Evolutionary conservation across 35 echinoderm and acorn worm genomes (phyloP), one percentile per base, ranked within the genome.

Genomic region (Ophioderma brevispina): DNA sequence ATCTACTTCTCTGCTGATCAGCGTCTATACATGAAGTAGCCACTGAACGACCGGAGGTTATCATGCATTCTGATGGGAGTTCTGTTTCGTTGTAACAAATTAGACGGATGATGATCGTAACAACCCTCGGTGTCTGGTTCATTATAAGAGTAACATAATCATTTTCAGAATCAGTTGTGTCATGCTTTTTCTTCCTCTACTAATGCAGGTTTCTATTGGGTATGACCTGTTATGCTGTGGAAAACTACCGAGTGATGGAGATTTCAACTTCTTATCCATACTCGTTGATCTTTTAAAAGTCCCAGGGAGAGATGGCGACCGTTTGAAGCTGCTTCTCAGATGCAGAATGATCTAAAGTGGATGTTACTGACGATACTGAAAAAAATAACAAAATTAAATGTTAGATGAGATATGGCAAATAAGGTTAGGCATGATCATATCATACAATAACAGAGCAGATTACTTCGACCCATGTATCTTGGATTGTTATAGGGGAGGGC

Each of bases 161-260:
- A 42, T 81, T 90, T n/a, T 94, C 92, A 40, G 92, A 94, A 33
- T 94, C 92, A 38, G 92, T 90, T 33, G 87, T 94, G 23, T 94
- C 81, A 11, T 76, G 39, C 38, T 78, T 52, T 14, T 55, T 35
- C 10, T 80, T 82, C 14, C 19, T 35, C 33, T 25, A 30, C 23
- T 38, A 3, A 25, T 13, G 59, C 2, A 30, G 59, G 2, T 70
- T 70, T 70, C 17, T 25, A 2, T 70, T 3, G 10, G 59, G 15
- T 18, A 70, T 70, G 17, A 18, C 28, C 28, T 70, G 23, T 30
- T 52, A 11, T 52, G 46, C 8, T 21, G 15, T 25, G 59, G 6
- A 30, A 18, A 4, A 15, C 59, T 25, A 25, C 59, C n/a, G 2
- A 30, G 3, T 70, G 59, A 70, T 70, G 59, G n/a, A 2, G 10